Evolutionary conservation across 2,888 invertebrate species (phyloP).

Genomic region (Mimachlamys varia): DNA sequence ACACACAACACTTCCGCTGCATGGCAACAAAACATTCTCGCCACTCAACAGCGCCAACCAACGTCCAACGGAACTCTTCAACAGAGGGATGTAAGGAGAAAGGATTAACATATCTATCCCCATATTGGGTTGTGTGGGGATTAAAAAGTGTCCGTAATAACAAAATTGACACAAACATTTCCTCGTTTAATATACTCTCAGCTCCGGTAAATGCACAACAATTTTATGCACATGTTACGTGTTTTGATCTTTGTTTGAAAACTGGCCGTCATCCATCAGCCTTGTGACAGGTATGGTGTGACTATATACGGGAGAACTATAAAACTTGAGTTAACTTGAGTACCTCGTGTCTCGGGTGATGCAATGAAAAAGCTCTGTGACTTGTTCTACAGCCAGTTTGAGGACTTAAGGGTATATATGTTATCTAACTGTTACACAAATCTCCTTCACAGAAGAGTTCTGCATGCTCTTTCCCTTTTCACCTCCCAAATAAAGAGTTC

Average conservation of each 20-base stretch:
- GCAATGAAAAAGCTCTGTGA: not conserved
- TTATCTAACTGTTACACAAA: not conserved
- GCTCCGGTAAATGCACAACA: not conserved
- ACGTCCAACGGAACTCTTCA: not conserved
- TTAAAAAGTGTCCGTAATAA: constrained; percentile 29
- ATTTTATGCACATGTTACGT: not conserved
- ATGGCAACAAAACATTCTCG: not conserved
- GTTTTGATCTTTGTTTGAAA: not conserved
- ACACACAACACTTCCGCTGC: not conserved
- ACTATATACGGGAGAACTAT: not conserved
- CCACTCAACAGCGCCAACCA: not conserved
- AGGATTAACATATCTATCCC: constrained; percentile 23
- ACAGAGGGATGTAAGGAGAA: not conserved
- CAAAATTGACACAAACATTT: constrained; percentile 28
- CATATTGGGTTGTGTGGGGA: constrained; percentile 18
- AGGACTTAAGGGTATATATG: not conserved
- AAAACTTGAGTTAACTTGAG: not conserved
- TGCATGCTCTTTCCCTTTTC: no score
- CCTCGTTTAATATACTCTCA: not conserved
- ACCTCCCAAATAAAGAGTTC: no score
- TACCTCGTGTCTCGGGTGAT: not conserved
- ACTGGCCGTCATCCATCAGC: not conserved
- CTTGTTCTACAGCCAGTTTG: not conserved
- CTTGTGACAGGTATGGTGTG: not conserved
- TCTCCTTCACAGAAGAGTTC: no score